Percentiles rank a stretch among this genome's conserved stretches.
Evolutionary conservation across 2,113 vertebrate genomes (phyloP).

Genomic region (Prinia subflava): DNA sequence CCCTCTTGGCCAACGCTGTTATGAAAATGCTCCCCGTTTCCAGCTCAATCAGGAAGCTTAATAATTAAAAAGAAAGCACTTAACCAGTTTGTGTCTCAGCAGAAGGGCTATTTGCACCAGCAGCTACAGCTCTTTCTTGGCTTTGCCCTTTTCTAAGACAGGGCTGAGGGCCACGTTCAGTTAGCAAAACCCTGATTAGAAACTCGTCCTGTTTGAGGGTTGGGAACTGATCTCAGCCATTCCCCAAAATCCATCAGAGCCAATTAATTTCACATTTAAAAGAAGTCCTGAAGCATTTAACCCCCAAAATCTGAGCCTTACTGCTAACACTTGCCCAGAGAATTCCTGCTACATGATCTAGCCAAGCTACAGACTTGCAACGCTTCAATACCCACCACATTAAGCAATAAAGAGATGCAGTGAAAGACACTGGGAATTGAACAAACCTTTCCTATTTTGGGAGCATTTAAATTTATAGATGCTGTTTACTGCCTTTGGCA

Average conservation of each 20-base stretch:
- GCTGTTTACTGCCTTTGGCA: not conserved
- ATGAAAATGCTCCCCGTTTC: constrained; percentile 45
- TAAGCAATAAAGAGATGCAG: not conserved
- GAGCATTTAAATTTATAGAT: fast-evolving
- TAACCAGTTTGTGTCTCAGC: not conserved
- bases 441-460: not conserved
- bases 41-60: constrained; percentile 10
- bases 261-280: not conserved
- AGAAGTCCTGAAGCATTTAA: not conserved
- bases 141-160: not conserved
- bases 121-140: not conserved
- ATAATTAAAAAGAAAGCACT: constrained; percentile 10
- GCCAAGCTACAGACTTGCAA: not conserved
- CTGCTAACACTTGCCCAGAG: not conserved
- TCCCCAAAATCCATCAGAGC: not conserved
- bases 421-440: not conserved
- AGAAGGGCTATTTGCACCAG: not conserved
- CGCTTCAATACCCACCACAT: not conserved
- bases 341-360: fast-evolving
- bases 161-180: not conserved
- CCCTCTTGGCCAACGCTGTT: constrained; percentile 43
- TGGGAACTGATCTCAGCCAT: not conserved
- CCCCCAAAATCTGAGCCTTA: not conserved
- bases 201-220: not conserved
- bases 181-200: not conserved